These are phyloP conservation scores for Protophormia terraenovae DNA, from an alignment of 2,888 invertebrate species.

Conservation along the genomic window DNA sequence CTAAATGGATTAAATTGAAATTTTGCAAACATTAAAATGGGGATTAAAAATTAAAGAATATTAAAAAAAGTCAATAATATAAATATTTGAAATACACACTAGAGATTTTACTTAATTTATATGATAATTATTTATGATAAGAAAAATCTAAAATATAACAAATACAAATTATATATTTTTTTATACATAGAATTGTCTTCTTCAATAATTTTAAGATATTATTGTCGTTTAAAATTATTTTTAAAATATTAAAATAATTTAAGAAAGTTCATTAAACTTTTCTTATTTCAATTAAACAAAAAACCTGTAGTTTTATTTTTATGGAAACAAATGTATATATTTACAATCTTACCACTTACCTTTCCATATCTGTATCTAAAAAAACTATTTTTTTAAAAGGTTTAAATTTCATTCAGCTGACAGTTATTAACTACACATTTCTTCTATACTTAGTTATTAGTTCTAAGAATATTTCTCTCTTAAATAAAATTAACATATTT, in stretches of 20 bases:
- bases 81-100: background rate
- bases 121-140: too few relatives aligned
- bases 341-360: background rate
- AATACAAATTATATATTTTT: too few relatives aligned
- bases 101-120: too few relatives aligned
- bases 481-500: conserved; percentile 58
- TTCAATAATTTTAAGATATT: too few relatives aligned
- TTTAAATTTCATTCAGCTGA: conserved; percentile 25
- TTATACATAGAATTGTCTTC: too few relatives aligned
- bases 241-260: too few relatives aligned
- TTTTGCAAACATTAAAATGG: background rate
- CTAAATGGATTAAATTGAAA: background rate
- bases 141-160: too few relatives aligned
- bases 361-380: background rate
- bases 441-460: conserved; percentile 42
- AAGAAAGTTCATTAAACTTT: background rate
- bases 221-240: too few relatives aligned
- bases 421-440: conserved; percentile 54
- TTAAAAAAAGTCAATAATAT: background rate
- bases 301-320: background rate
- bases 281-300: background rate
- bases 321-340: background rate
- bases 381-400: background rate
- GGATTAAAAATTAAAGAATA: background rate
- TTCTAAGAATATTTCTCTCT: conserved; percentile 28